Evolutionary conservation across 2,797 vertebrate genomes (phyloP).

Genomic region (Triplophysa yarkandensis): DNA sequence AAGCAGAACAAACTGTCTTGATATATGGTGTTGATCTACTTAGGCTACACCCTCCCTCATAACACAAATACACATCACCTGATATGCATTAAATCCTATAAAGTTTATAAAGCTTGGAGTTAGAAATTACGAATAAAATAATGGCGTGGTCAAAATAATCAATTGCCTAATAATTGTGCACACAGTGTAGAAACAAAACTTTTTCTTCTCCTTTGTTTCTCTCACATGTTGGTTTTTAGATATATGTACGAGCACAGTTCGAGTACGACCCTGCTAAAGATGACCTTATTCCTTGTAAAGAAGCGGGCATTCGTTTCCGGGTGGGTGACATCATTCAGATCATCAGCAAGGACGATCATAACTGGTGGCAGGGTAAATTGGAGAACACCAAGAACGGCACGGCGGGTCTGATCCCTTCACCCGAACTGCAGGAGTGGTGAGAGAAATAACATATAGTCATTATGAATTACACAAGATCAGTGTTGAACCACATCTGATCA

Average conservation of each 20-base stretch:
- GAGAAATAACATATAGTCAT: constrained; percentile 43
- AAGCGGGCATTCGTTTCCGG: constrained; percentile 91
- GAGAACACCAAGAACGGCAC: constrained; percentile 96
- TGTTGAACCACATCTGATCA: not conserved
- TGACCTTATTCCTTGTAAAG: constrained; percentile 96
- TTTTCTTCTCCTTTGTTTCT: not conserved
- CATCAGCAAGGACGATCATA: constrained; percentile 98
- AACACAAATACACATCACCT: too few relatives aligned
- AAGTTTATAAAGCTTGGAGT: too few relatives aligned
- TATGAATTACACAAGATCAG: not conserved
- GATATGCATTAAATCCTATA: too few relatives aligned
- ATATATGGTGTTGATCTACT: too few relatives aligned
- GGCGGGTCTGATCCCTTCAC: constrained; percentile 94
- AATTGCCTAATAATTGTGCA: too few relatives aligned
- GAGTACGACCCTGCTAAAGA: constrained; percentile 97
- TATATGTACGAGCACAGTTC: constrained; percentile 96
- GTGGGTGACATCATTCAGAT: constrained; percentile 98
- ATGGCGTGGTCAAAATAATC: too few relatives aligned
- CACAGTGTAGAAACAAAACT: too few relatives aligned
- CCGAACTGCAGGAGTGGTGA: constrained; percentile 97
- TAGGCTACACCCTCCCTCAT: too few relatives aligned
- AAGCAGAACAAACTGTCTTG: too few relatives aligned
- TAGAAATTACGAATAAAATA: too few relatives aligned
- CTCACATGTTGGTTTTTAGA: constrained; percentile 73
- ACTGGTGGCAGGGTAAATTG: constrained; percentile 98